Evolutionary conservation across 1,140 invertebrate genomes (phyloP).

Genomic region (Heliconius congener): DNA sequence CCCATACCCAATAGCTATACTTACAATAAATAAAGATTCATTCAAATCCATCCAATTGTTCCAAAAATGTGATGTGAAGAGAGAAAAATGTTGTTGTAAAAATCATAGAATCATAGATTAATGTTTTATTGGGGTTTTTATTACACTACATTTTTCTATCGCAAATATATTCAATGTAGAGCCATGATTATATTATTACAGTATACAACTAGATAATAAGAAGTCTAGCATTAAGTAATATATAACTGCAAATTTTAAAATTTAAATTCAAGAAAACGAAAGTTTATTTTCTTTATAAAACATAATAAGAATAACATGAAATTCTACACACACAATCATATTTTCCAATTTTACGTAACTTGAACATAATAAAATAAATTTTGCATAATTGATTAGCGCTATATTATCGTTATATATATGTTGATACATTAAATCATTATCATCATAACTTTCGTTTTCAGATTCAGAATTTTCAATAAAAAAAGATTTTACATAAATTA

Average conservation of each 20-base stretch:
- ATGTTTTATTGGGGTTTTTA: too few relatives aligned
- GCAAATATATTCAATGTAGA: too few relatives aligned
- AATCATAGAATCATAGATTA: too few relatives aligned
- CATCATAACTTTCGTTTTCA: constrained; percentile 9
- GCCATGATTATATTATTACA: too few relatives aligned
- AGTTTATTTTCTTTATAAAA: background rate
- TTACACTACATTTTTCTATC: too few relatives aligned
- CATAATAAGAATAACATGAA: background rate
- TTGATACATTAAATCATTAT: background rate
- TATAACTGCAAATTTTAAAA: background rate
- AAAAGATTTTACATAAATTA: background rate
- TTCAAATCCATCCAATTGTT: too few relatives aligned
- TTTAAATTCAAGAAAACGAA: background rate
- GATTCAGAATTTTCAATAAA: background rate
- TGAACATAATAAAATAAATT: background rate
- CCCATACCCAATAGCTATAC: too few relatives aligned
- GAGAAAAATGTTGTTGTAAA: too few relatives aligned
- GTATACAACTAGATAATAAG: too few relatives aligned
- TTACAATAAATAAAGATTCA: too few relatives aligned
- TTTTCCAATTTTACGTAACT: background rate
- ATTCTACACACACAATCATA: background rate
- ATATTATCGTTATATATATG: background rate
- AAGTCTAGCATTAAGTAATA: too few relatives aligned
- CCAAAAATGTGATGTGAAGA: too few relatives aligned
- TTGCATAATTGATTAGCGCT: background rate